Base-by-base conservation (phyloP, 2,888 invertebrate species). In the Cosmia trapezina region DNA sequence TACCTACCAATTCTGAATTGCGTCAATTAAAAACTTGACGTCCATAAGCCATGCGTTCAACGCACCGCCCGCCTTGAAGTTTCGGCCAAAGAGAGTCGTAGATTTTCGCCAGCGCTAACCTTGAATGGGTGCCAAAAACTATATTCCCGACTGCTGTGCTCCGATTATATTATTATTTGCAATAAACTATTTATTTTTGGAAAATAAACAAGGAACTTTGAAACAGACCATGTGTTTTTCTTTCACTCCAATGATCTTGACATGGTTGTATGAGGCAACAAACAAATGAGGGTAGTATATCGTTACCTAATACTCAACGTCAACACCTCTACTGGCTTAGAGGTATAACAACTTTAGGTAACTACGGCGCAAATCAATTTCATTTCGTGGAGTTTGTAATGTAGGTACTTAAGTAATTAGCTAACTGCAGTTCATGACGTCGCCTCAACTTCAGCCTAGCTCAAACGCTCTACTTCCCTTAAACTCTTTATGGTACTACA, bases 101-200 rank as follows among this genome's bases (percentile, higher is more conserved):
- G 88, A 95, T 92, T 95, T 94, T 91, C 93, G 91, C 83, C 88
- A 86, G 85, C 78, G 73, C 65, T 76, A 93, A 93, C 96, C 96
- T 96, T 96, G 96, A 95, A 93, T 91, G 22, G 14, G 11, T 97
- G 93, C 98, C 97, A 91, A 63, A 87, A 90, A 88, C 87, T 88
- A 87, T 90, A 90, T 91, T 90, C 90, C 87, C 81, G 76, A 90
- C 90, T 91, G 89, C 87, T 89, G 92, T 91, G 91, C 86, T 89
- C 87, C 80, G 86, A 87, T 91, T 47, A 33, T 51, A 57, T 66
- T 91, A 91, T 90, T 89, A 91, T 89, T 89, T 86, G 78, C 83
- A 85, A 83, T 83, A 86, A 90, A 90, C 87, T 90, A 90, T 91
- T 90, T 91, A 89, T 89, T 89, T 90, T 84, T 83, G 79, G 84